Evolutionary conservation across 2,888 invertebrate species (phyloP), one percentile per base, ranked within the genome.

Genomic region (Amphipoea oculea): DNA sequence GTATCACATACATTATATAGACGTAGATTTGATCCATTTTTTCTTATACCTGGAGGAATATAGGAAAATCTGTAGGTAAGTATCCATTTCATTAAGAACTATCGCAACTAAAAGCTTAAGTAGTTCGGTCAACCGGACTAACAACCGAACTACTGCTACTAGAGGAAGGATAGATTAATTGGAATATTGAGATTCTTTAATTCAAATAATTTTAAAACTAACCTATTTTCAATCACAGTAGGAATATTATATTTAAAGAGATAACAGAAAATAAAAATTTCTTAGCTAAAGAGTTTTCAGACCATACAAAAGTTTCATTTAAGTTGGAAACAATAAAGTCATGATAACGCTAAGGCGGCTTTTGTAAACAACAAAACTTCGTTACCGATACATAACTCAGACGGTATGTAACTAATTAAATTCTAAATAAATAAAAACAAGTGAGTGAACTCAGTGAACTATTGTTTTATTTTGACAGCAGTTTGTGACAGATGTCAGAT

Each of bases 11-110:
- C n/a, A 69, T 48, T 40, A 40, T n/a, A 63, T 36, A 80, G 5
- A 74, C n/a, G 62, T 68, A 60, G n/a, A 73, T 62, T 63, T 81
- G 74, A 74, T 74, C 54, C 80, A 80, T 81, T 63, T 74, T 69
- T 68, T 40, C 14, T 14, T 36, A 48, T 48, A 68, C 11, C 80
- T 81, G 40, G 7, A 74, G 74, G 2, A 81, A 20, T 9, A 9
- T 45, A 68, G 5, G 0, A 20, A 62, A 9, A 36, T 65, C 11
- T 45, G 3, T 45, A 69, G 45, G 23, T 9, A 29, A 7, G 0
- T 63, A 23, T 36, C 5, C 23, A 17, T 40, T 54, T n/a, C 17
- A 40, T 5, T 23, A 4, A 4, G 36, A 29, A 29, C 29, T 29
- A 29, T 29, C 29, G 29, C 29, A 29, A 29, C 29, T 29, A 29